Percentiles rank a stretch among this genome's conserved stretches.
Evolutionary conservation across 92 coral and sea anemone species (phyloP).

Genomic region (Palythoa heliodiscus): DNA sequence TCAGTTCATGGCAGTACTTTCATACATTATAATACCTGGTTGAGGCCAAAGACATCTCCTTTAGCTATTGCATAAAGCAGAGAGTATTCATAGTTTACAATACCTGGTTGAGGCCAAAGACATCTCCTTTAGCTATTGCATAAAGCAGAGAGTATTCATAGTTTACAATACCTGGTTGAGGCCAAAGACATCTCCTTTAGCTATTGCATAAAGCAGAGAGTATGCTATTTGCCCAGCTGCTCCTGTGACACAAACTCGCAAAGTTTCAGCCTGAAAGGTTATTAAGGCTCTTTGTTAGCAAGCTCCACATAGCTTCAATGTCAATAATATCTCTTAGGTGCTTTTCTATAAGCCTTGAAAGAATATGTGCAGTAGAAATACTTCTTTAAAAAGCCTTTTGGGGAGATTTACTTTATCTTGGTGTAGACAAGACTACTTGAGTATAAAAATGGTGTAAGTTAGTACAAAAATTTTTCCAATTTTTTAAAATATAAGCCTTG

Average conservation of each 20-base stretch:
- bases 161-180: conserved; percentile 60
- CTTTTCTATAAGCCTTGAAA: neutral
- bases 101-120: conserved; percentile 88
- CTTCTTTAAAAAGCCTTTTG: too few relatives aligned
- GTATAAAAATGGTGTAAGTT: too few relatives aligned
- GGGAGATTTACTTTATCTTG: too few relatives aligned
- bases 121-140: conserved; percentile 92
- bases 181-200: conserved; percentile 98
- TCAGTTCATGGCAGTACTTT: neutral
- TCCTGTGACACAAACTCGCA: conserved; percentile 91
- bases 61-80: conserved; percentile 85
- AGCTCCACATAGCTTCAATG: too few relatives aligned
- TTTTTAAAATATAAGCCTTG: too few relatives aligned
- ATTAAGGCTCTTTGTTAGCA: neutral
- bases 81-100: neutral
- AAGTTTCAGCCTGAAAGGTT: conserved; percentile 67
- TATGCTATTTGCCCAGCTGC: conserved; percentile 99
- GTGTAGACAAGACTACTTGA: too few relatives aligned
- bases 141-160: conserved; percentile 50
- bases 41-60: conserved; percentile 91
- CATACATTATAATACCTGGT: conserved; percentile 59
- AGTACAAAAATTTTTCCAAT: too few relatives aligned
- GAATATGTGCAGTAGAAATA: too few relatives aligned
- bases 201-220: conserved; percentile 86
- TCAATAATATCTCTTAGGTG: too few relatives aligned